phyloP scores from a whole-genome alignment of 2,797 vertebrate species.

The Alexandromys oeconomus region DNA sequence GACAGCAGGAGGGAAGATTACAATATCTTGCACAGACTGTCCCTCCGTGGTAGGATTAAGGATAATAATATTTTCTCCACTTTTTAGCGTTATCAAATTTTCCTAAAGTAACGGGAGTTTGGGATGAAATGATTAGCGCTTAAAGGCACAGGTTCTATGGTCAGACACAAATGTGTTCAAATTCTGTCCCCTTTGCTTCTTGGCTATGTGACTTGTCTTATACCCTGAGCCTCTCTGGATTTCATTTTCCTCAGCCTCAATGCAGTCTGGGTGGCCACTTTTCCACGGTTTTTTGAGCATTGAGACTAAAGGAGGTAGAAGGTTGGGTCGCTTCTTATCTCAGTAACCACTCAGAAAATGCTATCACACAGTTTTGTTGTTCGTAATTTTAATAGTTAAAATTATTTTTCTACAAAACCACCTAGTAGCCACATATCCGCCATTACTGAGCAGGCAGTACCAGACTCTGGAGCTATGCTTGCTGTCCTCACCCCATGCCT shows the following conservation, averaged over 20 bases:
- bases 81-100: neutral
- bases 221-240: neutral
- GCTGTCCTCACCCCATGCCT: neutral
- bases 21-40: neutral
- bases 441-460: neutral
- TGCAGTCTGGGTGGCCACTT: neutral
- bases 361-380: neutral
- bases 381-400: conserved; percentile 13
- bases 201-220: neutral
- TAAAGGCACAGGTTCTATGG: conserved; percentile 8
- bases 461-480: neutral
- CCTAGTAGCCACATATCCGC: neutral
- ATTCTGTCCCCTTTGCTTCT: neutral
- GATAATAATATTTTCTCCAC: neutral
- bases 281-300: neutral
- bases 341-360: neutral
- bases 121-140: neutral
- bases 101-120: neutral
- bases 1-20: neutral
- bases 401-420: neutral
- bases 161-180: neutral
- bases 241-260: neutral
- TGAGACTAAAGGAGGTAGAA: neutral
- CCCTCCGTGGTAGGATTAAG: neutral
- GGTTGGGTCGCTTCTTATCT: neutral